Conservation (phyloP, 2,113 vertebrate species). For the Agelaius tricolor region DNA sequence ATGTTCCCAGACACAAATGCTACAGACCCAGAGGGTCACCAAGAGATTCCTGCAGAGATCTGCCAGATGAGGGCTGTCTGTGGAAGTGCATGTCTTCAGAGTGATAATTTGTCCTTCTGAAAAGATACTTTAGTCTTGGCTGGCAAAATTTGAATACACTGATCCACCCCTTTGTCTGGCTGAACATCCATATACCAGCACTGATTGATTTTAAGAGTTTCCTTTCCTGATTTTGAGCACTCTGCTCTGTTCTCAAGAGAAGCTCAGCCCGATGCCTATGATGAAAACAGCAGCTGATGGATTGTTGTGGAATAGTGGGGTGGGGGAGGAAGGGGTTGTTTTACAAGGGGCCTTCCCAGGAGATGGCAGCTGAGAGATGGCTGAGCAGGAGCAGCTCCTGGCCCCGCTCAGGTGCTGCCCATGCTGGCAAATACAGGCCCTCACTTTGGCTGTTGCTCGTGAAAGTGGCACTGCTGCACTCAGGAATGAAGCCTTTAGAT, state of each 20-base stretch:
- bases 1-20: neutral
- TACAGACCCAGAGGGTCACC: neutral
- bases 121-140: neutral
- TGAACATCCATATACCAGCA: rapidly evolving
- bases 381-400: neutral
- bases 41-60: neutral
- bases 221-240: neutral
- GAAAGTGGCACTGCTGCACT: neutral
- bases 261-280: neutral
- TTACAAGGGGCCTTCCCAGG: neutral
- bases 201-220: neutral
- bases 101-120: neutral
- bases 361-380: constrained; percentile 44
- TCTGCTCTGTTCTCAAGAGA: neutral
- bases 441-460: rapidly evolving
- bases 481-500: neutral
- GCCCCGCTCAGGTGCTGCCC: neutral
- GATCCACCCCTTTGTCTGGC: neutral
- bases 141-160: neutral
- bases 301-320: neutral
- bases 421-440: neutral
- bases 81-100: neutral
- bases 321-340: rapidly evolving
- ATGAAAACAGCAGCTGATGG: neutral
- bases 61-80: neutral